A percentile compares a stretch with the other conserved stretches of the same genome.
Evolutionary conservation across 2,113 vertebrate genomes (phyloP).

Genomic region (Cnemophilus loriae): DNA sequence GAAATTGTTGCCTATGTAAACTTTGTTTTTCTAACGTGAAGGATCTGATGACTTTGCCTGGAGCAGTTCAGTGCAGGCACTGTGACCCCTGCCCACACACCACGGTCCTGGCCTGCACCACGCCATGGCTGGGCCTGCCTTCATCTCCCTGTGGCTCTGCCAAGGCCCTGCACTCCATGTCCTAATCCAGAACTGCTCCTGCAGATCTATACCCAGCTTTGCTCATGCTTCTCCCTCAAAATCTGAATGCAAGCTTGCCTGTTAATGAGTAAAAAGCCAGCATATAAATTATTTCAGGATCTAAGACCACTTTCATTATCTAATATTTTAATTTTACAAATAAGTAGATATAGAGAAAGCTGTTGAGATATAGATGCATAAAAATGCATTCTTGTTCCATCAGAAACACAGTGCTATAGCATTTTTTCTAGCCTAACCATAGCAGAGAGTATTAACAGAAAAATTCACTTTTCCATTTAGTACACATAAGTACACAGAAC

Average conservation of each 20-base stretch:
- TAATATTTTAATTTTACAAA: background rate
- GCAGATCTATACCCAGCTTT: background rate
- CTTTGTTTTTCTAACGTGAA: background rate
- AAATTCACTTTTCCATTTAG: slow-evolving; percentile 24
- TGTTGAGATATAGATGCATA: background rate
- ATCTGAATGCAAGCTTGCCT: background rate
- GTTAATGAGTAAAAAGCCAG: background rate
- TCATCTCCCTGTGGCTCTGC: background rate
- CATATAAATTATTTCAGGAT: background rate
- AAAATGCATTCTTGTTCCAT: background rate
- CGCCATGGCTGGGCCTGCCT: background rate
- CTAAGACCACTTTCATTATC: background rate
- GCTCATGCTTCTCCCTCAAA: background rate
- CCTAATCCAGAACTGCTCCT: background rate
- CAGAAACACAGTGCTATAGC: background rate
- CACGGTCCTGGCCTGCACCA: background rate
- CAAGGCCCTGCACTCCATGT: background rate
- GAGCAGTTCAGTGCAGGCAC: background rate
- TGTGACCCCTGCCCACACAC: fast-evolving
- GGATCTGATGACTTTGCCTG: background rate
- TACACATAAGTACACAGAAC: background rate
- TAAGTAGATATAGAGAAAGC: background rate
- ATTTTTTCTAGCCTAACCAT: background rate
- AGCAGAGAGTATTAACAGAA: slow-evolving; percentile 3
- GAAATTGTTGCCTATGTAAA: background rate